Base-by-base conservation (phyloP, 2,113 vertebrate species). In the Scomber colias region DNA sequence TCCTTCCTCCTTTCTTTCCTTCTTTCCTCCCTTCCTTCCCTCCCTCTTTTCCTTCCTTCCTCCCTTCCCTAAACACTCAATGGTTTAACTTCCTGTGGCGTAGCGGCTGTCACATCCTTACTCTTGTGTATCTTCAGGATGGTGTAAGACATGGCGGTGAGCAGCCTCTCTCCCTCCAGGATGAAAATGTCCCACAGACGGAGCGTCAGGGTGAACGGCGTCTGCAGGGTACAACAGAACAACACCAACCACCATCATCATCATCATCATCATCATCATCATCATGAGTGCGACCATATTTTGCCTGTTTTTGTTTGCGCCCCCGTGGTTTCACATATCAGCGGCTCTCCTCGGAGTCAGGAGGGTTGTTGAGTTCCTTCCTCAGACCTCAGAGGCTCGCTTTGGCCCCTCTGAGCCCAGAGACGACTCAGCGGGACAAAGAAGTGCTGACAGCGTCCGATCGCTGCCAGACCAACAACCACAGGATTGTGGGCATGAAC, bases 141-240 rank as follows among this genome's bases (percentile, higher is more conserved):
- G 59, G 96, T 96, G 88, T 96, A 96, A 12, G 96, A 95, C 96
- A 95, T 97, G 81, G 96, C 96, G 0, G 94, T 95, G 86, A 97
- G 93, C 24, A 96, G 91, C 3, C 90, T 84, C 84, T 97, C 95
- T 9, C 96, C 95, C 77, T 98, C 97, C 87, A 97, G 91, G 74
- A 97, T 96, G 89, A 95, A 97, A 80, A 97, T 94, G 67, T 97
- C 96, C 96, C 96, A 97, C 7, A 97, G 90, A 3, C 95, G 94
- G 35, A 96, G 91, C 5, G 96, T 97, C 82, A 97, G 92, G 0
- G 95, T 96, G 90, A 97, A 96, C 0, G 96, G 96, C 0, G 96
- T 97, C 96, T 97, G 91, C 71, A 45, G 68, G 24, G 51, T 27
- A 71, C 71, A 66, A 35, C 64, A 40, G 35, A 40, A 83, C 63